phyloP scores from a whole-genome alignment of 2,113 vertebrate genomes.

The Apaloderma vittatum region DNA sequence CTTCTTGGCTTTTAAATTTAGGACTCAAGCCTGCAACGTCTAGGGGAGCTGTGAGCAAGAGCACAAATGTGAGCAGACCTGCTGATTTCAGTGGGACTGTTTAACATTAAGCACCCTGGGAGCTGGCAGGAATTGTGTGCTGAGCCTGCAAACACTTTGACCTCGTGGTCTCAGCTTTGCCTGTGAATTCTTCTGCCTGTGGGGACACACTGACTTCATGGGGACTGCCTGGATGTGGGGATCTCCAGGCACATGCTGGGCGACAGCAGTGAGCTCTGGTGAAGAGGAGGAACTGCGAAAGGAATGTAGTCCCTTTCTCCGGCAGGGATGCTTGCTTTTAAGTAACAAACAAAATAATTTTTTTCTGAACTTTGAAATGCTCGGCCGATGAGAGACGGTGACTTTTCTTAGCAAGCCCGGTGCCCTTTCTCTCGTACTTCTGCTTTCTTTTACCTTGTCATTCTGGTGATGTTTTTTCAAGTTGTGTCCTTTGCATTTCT shows the following conservation, averaged over 20 bases:
- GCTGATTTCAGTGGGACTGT: not conserved
- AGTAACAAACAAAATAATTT: not conserved
- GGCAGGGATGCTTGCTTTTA: not conserved
- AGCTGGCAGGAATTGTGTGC: not conserved
- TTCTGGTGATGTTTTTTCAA: not conserved
- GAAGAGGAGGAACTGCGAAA: not conserved
- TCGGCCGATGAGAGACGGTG: not conserved
- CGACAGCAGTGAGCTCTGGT: fast-evolving
- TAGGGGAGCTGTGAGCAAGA: not conserved
- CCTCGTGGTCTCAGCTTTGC: not conserved
- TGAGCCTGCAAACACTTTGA: not conserved
- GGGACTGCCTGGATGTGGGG: not conserved
- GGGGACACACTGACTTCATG: not conserved
- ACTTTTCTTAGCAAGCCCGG: not conserved
- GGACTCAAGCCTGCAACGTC: not conserved
- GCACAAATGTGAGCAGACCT: not conserved
- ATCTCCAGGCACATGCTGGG: not conserved
- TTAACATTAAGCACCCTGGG: not conserved
- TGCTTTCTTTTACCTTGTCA: not conserved
- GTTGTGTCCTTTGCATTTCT: not conserved
- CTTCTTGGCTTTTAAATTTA: not conserved
- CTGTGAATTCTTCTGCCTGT: not conserved
- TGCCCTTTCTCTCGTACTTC: not conserved
- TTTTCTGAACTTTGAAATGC: not conserved
- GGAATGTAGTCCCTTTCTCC: not conserved